Evolutionary conservation across 2,888 invertebrate genomes (phyloP), one percentile per base, ranked within the genome.

Genomic region (Epinotia demarniana): DNA sequence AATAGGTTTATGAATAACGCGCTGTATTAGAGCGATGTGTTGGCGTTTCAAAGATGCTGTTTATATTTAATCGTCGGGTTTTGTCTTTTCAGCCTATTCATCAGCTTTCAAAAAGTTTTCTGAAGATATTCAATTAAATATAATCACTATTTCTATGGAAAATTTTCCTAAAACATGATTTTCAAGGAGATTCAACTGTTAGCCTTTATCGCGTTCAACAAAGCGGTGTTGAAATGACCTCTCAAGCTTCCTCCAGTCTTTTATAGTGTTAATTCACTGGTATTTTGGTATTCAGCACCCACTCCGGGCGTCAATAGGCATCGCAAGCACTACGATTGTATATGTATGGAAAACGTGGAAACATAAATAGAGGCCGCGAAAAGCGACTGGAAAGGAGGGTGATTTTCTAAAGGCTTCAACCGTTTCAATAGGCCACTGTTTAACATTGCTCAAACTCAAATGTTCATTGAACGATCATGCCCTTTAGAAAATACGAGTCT

Each of bases 381-480:
- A 91, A 89, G 87, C 89, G 86, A 87, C 86, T 88, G 88, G 83
- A 90, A 90, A 88, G 85, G 89, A 88, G 90, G 89, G 91, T 90
- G 92, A 92, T 92, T 92, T 92, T 93, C 85, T 92, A 92, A 92
- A 93, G 93, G 90, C 89, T 90, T 89, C 90, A 86, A 83, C 83
- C 85, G 83, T 83, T 89, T 93, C 91, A 92, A 92, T 91, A 85
- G 90, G 85, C 86, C 84, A 90, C 91, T 92, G 92, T 93, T 92
- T 88, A 92, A 91, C 89, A 89, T 89, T 90, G 87, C 91, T 90
- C 66, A 71, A 75, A 75, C 75, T 71, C 71, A 66, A 75, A 75
- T 71, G 75, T 72, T 75, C 91, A 90, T 89, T 90, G 91, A 92
- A 86, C 89, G 86, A 88, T 91, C 87, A 90, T 89, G 88, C 86